Evolutionary conservation across 2,888 invertebrate species (phyloP), one percentile per base, ranked within the genome.

Genomic region (Camponotus fellah): DNA sequence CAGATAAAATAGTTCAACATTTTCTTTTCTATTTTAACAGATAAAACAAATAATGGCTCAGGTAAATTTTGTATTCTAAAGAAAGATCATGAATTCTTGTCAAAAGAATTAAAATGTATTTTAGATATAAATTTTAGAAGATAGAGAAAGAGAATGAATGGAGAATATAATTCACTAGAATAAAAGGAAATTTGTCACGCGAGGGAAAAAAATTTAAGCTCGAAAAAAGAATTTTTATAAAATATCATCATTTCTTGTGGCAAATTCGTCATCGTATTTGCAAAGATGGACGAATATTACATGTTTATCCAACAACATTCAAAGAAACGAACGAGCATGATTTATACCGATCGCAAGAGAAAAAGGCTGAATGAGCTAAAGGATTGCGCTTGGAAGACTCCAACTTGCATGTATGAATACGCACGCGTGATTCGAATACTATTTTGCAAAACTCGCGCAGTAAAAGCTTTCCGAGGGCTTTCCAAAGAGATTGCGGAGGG

Each of bases 371-470:
- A 60, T 14, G 69, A 74, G 62, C 58, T 53, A 71, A 76, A 80
- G 76, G 46, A 53, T 60, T 60, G 66, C 32, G 81, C 85, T 74
- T 65, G 83, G 84, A 75, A 77, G 65, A 58, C 75, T 86, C 82
- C 86, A 86, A 89, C 90, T 88, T 87, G 91, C 92, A 91, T 91
- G 91, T 92, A 92, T 92, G 92, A 91, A 91, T 91, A 91, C 87
- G 81, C 76, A 85, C 86, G 87, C 92, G 92, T 91, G 93, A 91
- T 90, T 86, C 81, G 92, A 92, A 92, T 92, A 69, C 82, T 32
- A 64, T 77, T 68, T 68, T 14, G n/a, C 60, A 26, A 62, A 26
- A 62, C 32, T 40, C 75, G 58, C 49, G 56, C 43, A 9, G 66
- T 77, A 62, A 14, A 64, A 76, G 76, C 76, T 68, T 53, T 40